These are phyloP conservation scores for Gambusia affinis DNA, from an alignment of 2,113 vertebrate genomes.

Conservation along the genomic window DNA sequence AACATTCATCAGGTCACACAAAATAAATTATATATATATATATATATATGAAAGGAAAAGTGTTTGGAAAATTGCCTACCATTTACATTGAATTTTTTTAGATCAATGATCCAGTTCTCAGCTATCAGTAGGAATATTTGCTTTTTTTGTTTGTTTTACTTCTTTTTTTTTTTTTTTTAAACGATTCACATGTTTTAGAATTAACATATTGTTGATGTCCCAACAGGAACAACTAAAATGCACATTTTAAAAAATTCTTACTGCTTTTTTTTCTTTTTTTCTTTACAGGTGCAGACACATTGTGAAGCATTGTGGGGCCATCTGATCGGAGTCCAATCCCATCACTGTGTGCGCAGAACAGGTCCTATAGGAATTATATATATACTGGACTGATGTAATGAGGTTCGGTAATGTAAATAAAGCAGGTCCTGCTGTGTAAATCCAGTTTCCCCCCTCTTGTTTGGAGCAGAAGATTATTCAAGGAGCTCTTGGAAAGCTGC, in stretches of 20 bases:
- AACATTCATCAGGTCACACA: conserved; percentile 79
- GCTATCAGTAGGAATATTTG: conserved; percentile 71
- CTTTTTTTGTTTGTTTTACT: conserved; percentile 58
- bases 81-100: conserved; percentile 50
- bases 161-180: no score
- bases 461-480: conserved; percentile 34
- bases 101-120: conserved; percentile 50
- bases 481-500: conserved; percentile 73
- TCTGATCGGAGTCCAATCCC: conserved; percentile 90
- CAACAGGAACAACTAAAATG: conserved; percentile 74
- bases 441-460: conserved; percentile 73
- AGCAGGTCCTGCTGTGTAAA: conserved; percentile 79
- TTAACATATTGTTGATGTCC: conserved; percentile 74
- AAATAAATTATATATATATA: conserved; percentile 54
- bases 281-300: conserved; percentile 82
- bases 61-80: conserved; percentile 51
- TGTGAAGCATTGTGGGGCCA: conserved; percentile 81
- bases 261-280: not conserved
- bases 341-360: conserved; percentile 84
- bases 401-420: conserved; percentile 85
- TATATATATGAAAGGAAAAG: conserved; percentile 6
- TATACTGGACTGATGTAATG: conserved; percentile 95
- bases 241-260: conserved; percentile 51
- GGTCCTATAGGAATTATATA: conserved; percentile 86
- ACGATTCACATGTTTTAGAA: conserved; percentile 77